A percentile compares a stretch with the other conserved stretches of the same genome.
phyloP scores from a whole-genome alignment of 2,113 vertebrate genomes.

The Leucopternis melanops region DNA sequence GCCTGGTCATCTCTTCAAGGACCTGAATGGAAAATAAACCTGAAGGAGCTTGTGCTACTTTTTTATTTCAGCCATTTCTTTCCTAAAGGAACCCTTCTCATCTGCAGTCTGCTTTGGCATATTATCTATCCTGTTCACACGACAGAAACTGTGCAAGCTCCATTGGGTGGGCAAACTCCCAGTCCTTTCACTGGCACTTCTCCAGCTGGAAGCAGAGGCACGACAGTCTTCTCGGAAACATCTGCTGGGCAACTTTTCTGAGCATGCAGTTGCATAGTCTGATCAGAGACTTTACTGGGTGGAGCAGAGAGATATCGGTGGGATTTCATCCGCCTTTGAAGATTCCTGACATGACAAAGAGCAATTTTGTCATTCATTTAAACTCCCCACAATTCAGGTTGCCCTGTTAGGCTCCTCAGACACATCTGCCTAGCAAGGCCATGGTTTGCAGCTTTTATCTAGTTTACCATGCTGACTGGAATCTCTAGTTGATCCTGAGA shows the following conservation, averaged over 20 bases:
- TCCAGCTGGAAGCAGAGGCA: not conserved
- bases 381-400: not conserved
- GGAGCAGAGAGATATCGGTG: not conserved
- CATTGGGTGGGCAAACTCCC: not conserved
- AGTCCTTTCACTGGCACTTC: not conserved
- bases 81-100: not conserved
- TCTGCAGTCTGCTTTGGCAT: not conserved
- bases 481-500: not conserved
- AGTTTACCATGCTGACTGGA: not conserved
- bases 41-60: not conserved
- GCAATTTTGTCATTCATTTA: not conserved
- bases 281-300: not conserved
- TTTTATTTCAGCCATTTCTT: not conserved
- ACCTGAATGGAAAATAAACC: not conserved
- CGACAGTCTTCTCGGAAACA: not conserved
- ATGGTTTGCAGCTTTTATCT: not conserved
- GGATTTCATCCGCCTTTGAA: not conserved
- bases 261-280: not conserved
- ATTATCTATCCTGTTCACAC: not conserved
- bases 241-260: not conserved
- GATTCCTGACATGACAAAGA: not conserved
- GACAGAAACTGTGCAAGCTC: not conserved
- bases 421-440: not conserved
- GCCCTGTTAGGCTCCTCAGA: not conserved
- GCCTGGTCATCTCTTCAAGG: not conserved